These are phyloP conservation scores for Siderastrea radians DNA, from an alignment of 92 coral and sea anemone species.

Conservation along the genomic window DNA sequence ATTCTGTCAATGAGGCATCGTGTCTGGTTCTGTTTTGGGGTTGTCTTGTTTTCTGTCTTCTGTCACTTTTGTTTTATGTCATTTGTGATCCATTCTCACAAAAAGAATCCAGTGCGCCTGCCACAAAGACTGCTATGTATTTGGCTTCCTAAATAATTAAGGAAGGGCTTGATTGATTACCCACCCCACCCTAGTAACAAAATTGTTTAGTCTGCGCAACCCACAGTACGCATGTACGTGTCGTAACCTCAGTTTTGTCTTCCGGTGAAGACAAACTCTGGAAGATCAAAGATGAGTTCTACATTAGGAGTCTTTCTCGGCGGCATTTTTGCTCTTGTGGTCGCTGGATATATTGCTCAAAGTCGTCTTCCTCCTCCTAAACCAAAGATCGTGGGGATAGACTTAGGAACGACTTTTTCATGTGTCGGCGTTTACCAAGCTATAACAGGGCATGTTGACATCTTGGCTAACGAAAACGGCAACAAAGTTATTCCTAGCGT, in stretches of 20 bases:
- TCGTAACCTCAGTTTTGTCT: constrained; percentile 40
- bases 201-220: constrained; percentile 72
- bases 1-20: no score
- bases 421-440: constrained; percentile 98
- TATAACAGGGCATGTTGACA: constrained; percentile 92
- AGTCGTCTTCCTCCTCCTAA: constrained; percentile 99
- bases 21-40: no score
- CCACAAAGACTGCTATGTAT: no score
- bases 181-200: constrained; percentile 31
- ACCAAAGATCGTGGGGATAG: constrained; percentile 95
- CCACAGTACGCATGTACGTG: constrained; percentile 94
- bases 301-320: constrained; percentile 90
- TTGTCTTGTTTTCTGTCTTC: no score
- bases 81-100: no score
- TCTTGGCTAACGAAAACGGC: constrained; percentile 85
- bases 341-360: constrained; percentile 99
- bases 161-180: no score
- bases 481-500: constrained; percentile 96
- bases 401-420: constrained; percentile 96
- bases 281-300: constrained; percentile 76
- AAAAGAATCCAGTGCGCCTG: no score
- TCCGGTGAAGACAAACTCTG: constrained; percentile 23
- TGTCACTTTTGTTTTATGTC: no score
- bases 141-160: no score
- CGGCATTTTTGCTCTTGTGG: constrained; percentile 87